Conservation (phyloP, 2,113 vertebrate genomes). For the Pelodiscus sinensis region DNA sequence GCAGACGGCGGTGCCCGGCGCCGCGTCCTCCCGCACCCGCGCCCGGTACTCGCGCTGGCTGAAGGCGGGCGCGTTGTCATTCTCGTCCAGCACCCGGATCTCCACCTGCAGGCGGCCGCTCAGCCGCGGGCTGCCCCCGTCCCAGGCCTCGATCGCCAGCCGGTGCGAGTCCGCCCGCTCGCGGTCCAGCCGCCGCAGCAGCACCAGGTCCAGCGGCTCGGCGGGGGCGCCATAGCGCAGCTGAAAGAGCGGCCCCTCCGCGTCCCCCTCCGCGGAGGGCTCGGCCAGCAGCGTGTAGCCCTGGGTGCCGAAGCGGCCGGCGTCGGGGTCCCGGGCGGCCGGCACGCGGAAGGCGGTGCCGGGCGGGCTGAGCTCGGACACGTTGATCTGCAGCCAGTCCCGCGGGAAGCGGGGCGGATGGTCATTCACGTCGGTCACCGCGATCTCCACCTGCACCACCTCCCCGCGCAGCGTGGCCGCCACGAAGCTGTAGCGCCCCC, state of each 20-base stretch:
- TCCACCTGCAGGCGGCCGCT: constrained; percentile 80
- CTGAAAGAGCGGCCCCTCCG: constrained; percentile 53
- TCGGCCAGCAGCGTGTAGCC: constrained; percentile 82
- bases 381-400: constrained; percentile 74
- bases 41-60: constrained; percentile 84
- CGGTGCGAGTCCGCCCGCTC: constrained; percentile 80
- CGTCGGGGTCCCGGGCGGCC: constrained; percentile 85
- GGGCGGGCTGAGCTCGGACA: constrained; percentile 86
- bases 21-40: constrained; percentile 82
- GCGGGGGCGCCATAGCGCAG: constrained; percentile 59
- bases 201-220: constrained; percentile 83
- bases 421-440: constrained; percentile 90
- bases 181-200: constrained; percentile 82
- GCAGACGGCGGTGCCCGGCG: constrained; percentile 77
- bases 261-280: neutral
- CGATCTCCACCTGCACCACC: constrained; percentile 87
- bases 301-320: constrained; percentile 81
- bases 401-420: constrained; percentile 85
- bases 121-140: constrained; percentile 86
- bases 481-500: constrained; percentile 88
- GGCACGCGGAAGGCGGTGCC: constrained; percentile 87
- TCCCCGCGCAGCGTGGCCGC: constrained; percentile 88
- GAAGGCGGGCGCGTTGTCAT: constrained; percentile 91
- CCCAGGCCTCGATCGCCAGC: constrained; percentile 88
- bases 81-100: constrained; percentile 88